Conservation (phyloP, 1,140 invertebrate species). For the Diuraphis noxia region DNA sequence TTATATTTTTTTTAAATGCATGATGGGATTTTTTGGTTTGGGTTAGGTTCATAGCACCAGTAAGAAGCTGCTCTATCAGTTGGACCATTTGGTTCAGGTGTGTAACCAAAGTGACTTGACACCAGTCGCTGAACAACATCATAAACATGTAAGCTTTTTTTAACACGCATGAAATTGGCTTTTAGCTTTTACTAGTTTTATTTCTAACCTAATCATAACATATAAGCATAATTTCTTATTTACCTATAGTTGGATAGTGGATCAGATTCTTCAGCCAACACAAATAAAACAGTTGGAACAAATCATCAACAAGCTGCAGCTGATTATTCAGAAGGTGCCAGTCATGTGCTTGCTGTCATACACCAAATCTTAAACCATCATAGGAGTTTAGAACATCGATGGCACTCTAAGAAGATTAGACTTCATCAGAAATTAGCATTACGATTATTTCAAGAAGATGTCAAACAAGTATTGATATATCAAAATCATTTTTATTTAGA, state of each 20-base stretch:
- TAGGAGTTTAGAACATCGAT: slow-evolving; percentile 86
- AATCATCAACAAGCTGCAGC: slow-evolving; percentile 76
- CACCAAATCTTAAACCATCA: slow-evolving; percentile 95
- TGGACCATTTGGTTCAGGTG: slow-evolving; percentile 93
- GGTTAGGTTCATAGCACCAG: slow-evolving; percentile 89
- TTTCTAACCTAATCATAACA: slow-evolving; percentile 41
- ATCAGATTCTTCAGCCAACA: slow-evolving; percentile 55
- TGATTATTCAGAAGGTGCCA: slow-evolving; percentile 92
- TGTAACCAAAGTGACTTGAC: slow-evolving; percentile 77
- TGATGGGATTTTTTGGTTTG: slow-evolving; percentile 59
- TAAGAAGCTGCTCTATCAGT: slow-evolving; percentile 93
- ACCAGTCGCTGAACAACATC: slow-evolving; percentile 61
- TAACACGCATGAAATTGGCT: slow-evolving; percentile 43
- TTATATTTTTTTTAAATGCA: slow-evolving; percentile 56
- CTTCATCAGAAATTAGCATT: slow-evolving; percentile 91
- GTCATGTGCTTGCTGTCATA: slow-evolving; percentile 85
- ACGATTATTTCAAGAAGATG: slow-evolving; percentile 92
- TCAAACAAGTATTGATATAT: slow-evolving; percentile 71
- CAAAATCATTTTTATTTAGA: background rate
- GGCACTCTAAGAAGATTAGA: slow-evolving; percentile 91
- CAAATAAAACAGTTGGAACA: slow-evolving; percentile 52
- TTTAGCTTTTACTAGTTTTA: slow-evolving; percentile 7
- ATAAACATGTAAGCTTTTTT: slow-evolving; percentile 72
- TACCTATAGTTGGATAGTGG: slow-evolving; percentile 56
- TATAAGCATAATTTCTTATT: slow-evolving; percentile 52